phyloP scores from a whole-genome alignment of 2,797 vertebrate species.

The Danio kyathit region DNA sequence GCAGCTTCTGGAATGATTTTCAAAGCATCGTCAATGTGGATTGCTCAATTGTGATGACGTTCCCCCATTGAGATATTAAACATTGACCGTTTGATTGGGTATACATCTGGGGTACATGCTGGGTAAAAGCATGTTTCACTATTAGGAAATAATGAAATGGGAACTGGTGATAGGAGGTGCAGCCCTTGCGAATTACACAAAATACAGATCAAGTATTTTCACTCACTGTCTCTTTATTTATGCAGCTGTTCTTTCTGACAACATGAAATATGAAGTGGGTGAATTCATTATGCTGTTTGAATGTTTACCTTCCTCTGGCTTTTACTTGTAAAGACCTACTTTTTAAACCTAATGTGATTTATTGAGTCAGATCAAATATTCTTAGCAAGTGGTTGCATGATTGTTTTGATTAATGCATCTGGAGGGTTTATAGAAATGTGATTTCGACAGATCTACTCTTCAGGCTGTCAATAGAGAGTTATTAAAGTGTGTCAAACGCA shows the following conservation, averaged over 20 bases:
- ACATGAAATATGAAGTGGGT: background rate
- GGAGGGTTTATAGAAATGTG: background rate
- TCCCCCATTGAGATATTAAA: slow-evolving; percentile 14
- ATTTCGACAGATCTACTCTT: background rate
- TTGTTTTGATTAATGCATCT: slow-evolving; percentile 1
- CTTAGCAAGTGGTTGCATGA: background rate
- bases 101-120: slow-evolving; percentile 29
- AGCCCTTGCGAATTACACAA: too few species aligned
- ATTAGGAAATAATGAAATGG: too few species aligned
- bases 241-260: slow-evolving; percentile 54
- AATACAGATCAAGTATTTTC: slow-evolving; percentile 41
- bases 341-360: background rate
- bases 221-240: slow-evolving; percentile 36
- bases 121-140: slow-evolving; percentile 27
- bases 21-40: slow-evolving; percentile 5
- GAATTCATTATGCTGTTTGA: slow-evolving; percentile 24
- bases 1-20: slow-evolving; percentile 35
- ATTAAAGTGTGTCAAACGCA: too few species aligned
- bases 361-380: slow-evolving; percentile 4
- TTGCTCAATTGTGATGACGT: slow-evolving; percentile 11
- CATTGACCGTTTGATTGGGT: slow-evolving; percentile 6
- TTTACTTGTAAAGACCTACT: background rate
- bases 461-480: too few species aligned
- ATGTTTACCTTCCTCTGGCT: background rate
- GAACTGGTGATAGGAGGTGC: too few species aligned